Base-by-base conservation (phyloP, 2,888 invertebrate species). In the Platycheirus albimanus region DNA sequence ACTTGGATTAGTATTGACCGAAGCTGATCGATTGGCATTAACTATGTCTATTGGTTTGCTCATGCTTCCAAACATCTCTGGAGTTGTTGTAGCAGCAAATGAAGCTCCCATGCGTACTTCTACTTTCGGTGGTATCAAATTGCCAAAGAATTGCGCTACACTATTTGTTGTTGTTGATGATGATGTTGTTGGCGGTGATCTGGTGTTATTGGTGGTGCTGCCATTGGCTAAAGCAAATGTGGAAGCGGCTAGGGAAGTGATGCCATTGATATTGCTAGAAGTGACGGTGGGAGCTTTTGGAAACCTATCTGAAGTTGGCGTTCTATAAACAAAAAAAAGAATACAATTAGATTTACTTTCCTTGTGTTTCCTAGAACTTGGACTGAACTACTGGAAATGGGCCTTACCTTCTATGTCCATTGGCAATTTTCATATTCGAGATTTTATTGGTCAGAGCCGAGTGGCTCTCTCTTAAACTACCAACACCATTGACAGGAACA, bases 61-160 rank as follows among this genome's bases (percentile, higher is more conserved):
- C 66, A 86, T 88, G 72, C 86, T 88, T 61, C 87, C 87, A 58
- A 87, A 87, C 51, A 85, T 87, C 43, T 88, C 88, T 5, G 74
- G 72, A 17, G 56, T 74, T 15, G 58, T 58, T 1, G 58, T 41
- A 15, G 67, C 63, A 6, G 74, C 69, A 63, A 79, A 85, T 24
- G 85, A 85, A 7, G 77, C 74, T 1, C 87, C 89, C 81, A 91
- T 78, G 56, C 89, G 89, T 2, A 89, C 90, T 84, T 90, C 91
- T 17, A 90, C 90, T 85, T 90, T 89, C 15, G 89, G 85, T 52
- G 93, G 87, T 92, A 89, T 89, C 87, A 89, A 86, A 72, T 89
- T 89, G 45, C 88, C 90, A 88, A 89, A 89, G 67, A 88, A 89
- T 69, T 88, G 90, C 78, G 88, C 88, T 69, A 88, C 89, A 85